Conservation (phyloP, 2,113 vertebrate genomes). For the cattle (Bos taurus) region ARS-UCD2.0 NC_037329.1:97355501-97356000, state of each 20-base stretch:
- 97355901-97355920: constrained; percentile 9
- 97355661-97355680: neutral
- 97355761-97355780: neutral
- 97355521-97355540: neutral
- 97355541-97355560: constrained; percentile 23
- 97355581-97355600: neutral
- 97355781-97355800: neutral
- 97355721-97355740: neutral
- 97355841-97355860: neutral
- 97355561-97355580: neutral
- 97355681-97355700: neutral
- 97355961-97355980: neutral
- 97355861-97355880: neutral
- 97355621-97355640: neutral
- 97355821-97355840: neutral
- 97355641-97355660: neutral
- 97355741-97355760: neutral
- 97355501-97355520: neutral
- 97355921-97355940: neutral
- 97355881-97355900: neutral
- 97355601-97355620: neutral
- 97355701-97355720: constrained; percentile 6
- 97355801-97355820: neutral
- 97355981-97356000: neutral
- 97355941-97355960: neutral